Conservation (phyloP, 35 echinoderm and acorn worm species). For the Diadema setosum region DNA sequence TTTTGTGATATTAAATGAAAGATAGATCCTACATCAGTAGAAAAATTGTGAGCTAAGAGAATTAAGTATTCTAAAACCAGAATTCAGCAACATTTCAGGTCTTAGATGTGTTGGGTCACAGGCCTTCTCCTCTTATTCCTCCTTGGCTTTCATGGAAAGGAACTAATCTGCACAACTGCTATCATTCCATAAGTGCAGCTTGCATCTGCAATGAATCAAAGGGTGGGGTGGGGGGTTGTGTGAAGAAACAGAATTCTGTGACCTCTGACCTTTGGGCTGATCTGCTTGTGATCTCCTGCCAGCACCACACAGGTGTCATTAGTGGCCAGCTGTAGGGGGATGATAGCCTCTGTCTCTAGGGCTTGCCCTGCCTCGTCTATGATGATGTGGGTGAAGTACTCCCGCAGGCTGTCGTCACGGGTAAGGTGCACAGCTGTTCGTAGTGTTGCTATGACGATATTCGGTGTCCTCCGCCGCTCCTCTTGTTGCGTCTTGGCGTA, state of each 20-base stretch:
- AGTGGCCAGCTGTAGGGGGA: constrained; percentile 63
- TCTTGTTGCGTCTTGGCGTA: background rate
- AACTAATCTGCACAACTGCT: too few species aligned
- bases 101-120: too few species aligned
- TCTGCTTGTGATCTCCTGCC: constrained; percentile 87
- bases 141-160: too few species aligned
- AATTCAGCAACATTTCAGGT: too few species aligned
- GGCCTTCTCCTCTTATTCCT: too few species aligned
- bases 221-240: too few species aligned
- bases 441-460: constrained; percentile 58
- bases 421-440: constrained; percentile 33
- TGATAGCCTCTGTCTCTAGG: constrained; percentile 67
- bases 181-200: too few species aligned
- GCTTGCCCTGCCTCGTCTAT: constrained; percentile 88
- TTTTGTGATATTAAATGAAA: too few species aligned
- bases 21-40: too few species aligned
- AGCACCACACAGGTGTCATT: constrained; percentile 61
- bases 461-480: background rate
- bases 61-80: too few species aligned
- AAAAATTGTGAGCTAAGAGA: too few species aligned
- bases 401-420: background rate
- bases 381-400: constrained; percentile 70
- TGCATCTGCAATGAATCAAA: too few species aligned
- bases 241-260: background rate
- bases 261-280: constrained; percentile 68